Conservation (phyloP, 2,113 vertebrate genomes). For the Chloroceryle aenea region DNA sequence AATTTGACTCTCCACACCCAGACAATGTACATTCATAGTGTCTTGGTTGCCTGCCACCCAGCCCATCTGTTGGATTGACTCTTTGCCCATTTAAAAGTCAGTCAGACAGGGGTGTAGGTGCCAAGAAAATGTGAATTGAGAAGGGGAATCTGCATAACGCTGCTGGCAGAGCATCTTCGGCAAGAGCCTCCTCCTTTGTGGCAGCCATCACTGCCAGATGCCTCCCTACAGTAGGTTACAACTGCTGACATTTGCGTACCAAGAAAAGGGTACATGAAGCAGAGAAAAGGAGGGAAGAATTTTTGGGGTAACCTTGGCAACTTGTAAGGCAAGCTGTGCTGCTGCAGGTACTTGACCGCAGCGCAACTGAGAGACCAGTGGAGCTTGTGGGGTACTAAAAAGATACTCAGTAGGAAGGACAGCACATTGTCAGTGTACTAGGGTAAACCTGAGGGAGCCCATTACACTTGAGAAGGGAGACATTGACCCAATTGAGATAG, state of each 20-base stretch:
- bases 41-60: slow-evolving; percentile 53
- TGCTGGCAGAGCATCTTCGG: slow-evolving; percentile 45
- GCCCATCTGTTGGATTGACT: slow-evolving; percentile 64
- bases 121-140: slow-evolving; percentile 62
- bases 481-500: background rate
- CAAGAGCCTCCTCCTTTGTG: slow-evolving; percentile 45
- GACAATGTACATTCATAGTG: slow-evolving; percentile 60
- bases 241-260: slow-evolving; percentile 47
- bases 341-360: background rate
- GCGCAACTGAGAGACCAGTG: accelerated
- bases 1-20: slow-evolving; percentile 43
- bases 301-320: slow-evolving; percentile 44
- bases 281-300: background rate
- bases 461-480: background rate
- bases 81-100: slow-evolving; percentile 59
- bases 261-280: background rate
- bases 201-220: slow-evolving; percentile 55
- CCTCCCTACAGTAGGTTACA: slow-evolving; percentile 42
- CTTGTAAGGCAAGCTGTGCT: slow-evolving; percentile 43
- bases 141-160: slow-evolving; percentile 27
- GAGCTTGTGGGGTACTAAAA: background rate
- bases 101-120: slow-evolving; percentile 45
- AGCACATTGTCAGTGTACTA: accelerated
- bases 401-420: background rate
- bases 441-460: background rate